Base-by-base conservation (phyloP, 2,797 vertebrate species). In the Lithobates pipiens region DNA sequence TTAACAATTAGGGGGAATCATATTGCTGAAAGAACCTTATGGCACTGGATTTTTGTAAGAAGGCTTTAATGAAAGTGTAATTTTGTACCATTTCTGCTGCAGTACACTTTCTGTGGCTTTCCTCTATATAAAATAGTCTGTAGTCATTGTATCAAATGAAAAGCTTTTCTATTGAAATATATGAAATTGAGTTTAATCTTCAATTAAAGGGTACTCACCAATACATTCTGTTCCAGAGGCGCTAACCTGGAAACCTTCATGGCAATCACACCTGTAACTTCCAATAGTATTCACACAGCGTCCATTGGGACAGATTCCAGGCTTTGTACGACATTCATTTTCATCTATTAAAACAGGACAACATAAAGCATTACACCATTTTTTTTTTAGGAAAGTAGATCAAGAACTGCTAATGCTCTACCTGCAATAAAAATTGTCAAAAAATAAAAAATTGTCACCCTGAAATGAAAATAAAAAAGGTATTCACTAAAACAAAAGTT, bases 211-310 rank as follows among this genome's bases (percentile, higher is more conserved):
- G 61, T 0, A 46, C 90, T 96, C 93, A 99, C 98, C 97, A 0
- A 96, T 95, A 76, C 97, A 99, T 87, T 97, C 96, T 0, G 96
- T 98, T 90, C 95, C 96, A 0, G 96, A 94, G 46, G 95, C 93
- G 74, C 97, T 97, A 65, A 95, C 90, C 89, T 96, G 95, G 76
- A 98, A 99, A 10, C 97, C 98, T 3, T 97, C 94, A 0, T 96
- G 96, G 88, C 98, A 99, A 76, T 97, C 95, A 2, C 98, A 99
- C 89, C 91, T 93, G 89, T 98, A 99, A 87, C 98, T 98, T 27
- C 98, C 97, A 86, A 94, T 92, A 0, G 94, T 96, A 93, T 99
- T 99, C 82, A 97, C 5, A 0, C 97, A 99, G 88, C 93, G 97
- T 1, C 97, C 97, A 0, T 97, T 96, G 93, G 96, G 94, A 75